Conservation (phyloP, 2,797 vertebrate genomes). For the Rachycentron canadum region DNA sequence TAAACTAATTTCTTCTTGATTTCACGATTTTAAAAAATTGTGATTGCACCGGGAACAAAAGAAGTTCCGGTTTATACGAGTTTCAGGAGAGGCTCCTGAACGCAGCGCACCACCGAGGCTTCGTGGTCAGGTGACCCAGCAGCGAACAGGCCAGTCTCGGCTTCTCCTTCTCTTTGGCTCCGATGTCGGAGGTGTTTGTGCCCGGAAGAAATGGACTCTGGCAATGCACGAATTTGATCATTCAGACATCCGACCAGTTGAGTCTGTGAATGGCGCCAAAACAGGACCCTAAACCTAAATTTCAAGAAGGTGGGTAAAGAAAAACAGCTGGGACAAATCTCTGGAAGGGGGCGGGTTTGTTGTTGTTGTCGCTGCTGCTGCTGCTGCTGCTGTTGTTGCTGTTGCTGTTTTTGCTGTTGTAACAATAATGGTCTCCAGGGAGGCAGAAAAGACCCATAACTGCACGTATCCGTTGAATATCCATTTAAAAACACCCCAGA, state of each 20-base stretch:
- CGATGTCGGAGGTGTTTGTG: conserved; percentile 76
- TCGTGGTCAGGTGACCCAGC: conserved; percentile 72
- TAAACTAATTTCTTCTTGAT: background rate
- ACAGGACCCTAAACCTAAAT: conserved; percentile 99
- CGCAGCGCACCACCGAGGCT: conserved; percentile 26
- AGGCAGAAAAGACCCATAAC: background rate
- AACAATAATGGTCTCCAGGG: conserved; percentile 35
- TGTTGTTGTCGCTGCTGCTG: conserved; percentile 56
- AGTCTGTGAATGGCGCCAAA: conserved; percentile 99
- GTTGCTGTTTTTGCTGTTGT: no score
- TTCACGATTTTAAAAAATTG: no score
- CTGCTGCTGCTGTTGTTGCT: conserved; percentile 9
- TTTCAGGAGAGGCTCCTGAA: conserved; percentile 22
- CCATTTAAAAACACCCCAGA: background rate
- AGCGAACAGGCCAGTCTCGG: conserved; percentile 57
- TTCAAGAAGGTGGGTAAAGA: conserved; percentile 92
- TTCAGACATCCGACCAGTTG: conserved; percentile 86
- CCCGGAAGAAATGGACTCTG: conserved; percentile 85
- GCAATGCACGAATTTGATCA: conserved; percentile 87
- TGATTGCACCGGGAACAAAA: background rate
- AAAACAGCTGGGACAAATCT: background rate
- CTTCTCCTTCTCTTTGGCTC: conserved; percentile 58
- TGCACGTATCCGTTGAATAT: accelerated
- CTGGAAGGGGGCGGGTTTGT: conserved; percentile 75
- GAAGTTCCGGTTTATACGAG: background rate